Percentiles rank a stretch among this genome's conserved stretches.
Evolutionary conservation across 2,113 vertebrate species (phyloP).

Genomic region (Elanus axillaris): DNA sequence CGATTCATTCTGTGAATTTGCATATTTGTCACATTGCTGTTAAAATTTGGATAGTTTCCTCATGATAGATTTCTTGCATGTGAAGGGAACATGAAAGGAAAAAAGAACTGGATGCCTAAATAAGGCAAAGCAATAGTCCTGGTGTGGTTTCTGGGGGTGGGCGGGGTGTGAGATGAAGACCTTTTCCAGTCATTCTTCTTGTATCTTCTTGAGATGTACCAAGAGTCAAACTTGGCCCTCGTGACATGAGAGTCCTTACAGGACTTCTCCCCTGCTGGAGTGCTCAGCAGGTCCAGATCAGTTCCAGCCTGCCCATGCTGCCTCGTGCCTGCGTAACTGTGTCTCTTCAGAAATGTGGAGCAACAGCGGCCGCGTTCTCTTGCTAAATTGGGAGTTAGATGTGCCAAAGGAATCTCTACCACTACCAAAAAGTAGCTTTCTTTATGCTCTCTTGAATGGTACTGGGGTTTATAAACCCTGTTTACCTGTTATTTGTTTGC

Average conservation of each 20-base stretch:
- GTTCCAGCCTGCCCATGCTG: not conserved
- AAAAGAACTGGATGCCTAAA: not conserved
- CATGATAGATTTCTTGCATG: not conserved
- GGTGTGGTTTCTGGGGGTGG: not conserved
- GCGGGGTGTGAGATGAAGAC: not conserved
- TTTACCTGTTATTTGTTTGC: not conserved
- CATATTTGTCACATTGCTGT: not conserved
- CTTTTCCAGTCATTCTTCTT: not conserved
- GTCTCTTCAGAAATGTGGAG: fast-evolving
- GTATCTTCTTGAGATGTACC: not conserved
- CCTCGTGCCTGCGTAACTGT: not conserved
- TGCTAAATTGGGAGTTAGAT: not conserved
- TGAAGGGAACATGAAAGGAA: not conserved
- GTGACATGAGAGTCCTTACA: not conserved
- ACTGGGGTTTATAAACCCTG: not conserved
- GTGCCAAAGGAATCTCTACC: not conserved
- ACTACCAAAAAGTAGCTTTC: not conserved
- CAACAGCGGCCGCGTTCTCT: not conserved
- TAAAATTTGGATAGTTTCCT: not conserved
- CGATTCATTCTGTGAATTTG: not conserved
- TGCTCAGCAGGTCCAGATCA: not conserved
- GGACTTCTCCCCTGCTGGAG: not conserved
- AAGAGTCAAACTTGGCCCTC: not conserved
- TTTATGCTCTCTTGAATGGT: not conserved
- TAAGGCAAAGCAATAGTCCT: not conserved